Conservation (phyloP, 2,797 vertebrate genomes). For the Myripristis jacobus region DNA sequence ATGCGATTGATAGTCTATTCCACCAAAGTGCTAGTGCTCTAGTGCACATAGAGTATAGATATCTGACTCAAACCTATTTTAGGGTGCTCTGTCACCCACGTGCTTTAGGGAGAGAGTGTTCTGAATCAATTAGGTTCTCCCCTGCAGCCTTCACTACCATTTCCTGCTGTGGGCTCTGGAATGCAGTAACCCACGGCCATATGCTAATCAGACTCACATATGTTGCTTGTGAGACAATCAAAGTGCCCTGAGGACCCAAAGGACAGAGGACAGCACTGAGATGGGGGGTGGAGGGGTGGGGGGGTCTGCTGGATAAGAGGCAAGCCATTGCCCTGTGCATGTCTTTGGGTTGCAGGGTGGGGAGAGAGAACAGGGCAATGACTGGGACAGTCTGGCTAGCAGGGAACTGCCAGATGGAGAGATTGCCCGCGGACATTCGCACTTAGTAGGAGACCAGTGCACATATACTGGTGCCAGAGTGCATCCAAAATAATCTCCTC, state of each 20-base stretch:
- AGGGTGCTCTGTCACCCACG: slow-evolving; percentile 21
- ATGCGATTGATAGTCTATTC: too few species aligned
- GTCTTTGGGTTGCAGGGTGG: slow-evolving; percentile 54
- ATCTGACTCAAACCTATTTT: slow-evolving; percentile 23
- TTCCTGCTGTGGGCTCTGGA: slow-evolving; percentile 71
- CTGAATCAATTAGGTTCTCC: slow-evolving; percentile 77
- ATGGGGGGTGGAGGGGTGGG: slow-evolving; percentile 33
- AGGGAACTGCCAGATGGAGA: slow-evolving; percentile 78
- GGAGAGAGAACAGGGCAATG: slow-evolving; percentile 47
- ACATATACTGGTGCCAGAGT: slow-evolving; percentile 57
- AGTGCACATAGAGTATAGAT: slow-evolving; percentile 25
- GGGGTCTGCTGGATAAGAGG: slow-evolving; percentile 59
- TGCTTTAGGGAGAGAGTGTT: slow-evolving; percentile 56
- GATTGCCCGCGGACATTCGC: slow-evolving; percentile 71
- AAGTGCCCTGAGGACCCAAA: slow-evolving; percentile 64
- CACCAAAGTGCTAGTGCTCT: slow-evolving; percentile 8
- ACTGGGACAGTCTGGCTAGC: slow-evolving; percentile 68
- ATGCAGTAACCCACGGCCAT: slow-evolving; percentile 71
- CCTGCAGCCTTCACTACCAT: slow-evolving; percentile 55
- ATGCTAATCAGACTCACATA: slow-evolving; percentile 79
- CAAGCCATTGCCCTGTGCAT: slow-evolving; percentile 59
- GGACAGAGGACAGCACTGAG: slow-evolving; percentile 62
- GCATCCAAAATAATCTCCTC: slow-evolving; percentile 52
- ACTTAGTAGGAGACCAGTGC: slow-evolving; percentile 68
- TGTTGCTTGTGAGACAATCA: slow-evolving; percentile 77